Percentiles rank a stretch among this genome's conserved stretches.
Evolutionary conservation across 2,888 invertebrate species (phyloP).

Genomic region (Andrena camellia): DNA sequence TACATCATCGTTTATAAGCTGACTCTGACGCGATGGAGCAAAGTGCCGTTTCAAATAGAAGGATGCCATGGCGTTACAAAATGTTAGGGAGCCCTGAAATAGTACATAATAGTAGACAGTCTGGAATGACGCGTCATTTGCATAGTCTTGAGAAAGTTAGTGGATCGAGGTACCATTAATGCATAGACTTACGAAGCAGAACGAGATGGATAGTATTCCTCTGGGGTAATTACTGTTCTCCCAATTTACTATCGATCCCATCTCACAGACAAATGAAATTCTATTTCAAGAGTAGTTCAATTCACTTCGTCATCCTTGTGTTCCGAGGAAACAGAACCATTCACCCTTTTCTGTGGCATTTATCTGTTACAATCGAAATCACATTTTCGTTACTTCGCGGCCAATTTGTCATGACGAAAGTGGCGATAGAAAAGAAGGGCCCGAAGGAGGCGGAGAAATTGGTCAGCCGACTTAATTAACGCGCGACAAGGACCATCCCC

Average conservation of each 20-base stretch:
- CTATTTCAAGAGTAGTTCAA: no score
- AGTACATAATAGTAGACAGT: background rate
- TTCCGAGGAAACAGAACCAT: no score
- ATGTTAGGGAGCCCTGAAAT: background rate
- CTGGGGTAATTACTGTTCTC: constrained; percentile 2
- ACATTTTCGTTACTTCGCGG: no score
- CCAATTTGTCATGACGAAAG: no score
- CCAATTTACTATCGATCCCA: no score
- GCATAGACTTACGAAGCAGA: background rate
- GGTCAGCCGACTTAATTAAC: constrained; percentile 5
- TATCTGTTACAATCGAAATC: no score
- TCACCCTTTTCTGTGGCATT: no score
- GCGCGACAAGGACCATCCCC: constrained; percentile 2
- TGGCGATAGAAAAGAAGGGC: no score
- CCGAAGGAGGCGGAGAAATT: background rate
- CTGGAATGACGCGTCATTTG: background rate
- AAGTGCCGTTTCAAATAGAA: background rate
- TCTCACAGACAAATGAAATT: no score
- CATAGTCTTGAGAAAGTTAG: background rate
- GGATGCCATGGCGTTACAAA: background rate
- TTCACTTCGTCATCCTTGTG: no score
- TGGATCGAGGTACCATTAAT: background rate
- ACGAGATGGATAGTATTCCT: background rate
- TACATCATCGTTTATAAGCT: background rate
- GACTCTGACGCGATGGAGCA: background rate